Percentiles rank a stretch among this genome's conserved stretches.
phyloP scores from a whole-genome alignment of 2,888 invertebrate genomes.

The Aporophyla lueneburgensis region DNA sequence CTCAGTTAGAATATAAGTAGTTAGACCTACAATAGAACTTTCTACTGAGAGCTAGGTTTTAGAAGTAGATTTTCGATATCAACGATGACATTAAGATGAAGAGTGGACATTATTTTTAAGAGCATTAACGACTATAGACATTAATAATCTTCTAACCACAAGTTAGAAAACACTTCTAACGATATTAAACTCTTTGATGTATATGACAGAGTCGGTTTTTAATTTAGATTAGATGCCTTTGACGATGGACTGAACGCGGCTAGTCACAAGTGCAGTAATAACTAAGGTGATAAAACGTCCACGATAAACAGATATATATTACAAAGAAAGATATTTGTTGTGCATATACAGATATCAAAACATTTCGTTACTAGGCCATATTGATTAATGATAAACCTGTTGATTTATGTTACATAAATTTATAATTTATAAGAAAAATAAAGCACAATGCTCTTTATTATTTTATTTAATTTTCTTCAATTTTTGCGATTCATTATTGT shows the following conservation, averaged over 20 bases:
- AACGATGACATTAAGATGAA: conserved; percentile 31
- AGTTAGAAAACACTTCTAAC: conserved; percentile 5
- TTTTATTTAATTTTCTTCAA: no score
- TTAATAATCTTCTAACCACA: conserved; percentile 46
- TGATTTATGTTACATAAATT: conserved; percentile 22
- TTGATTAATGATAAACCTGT: conserved; percentile 48
- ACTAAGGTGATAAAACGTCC: conserved; percentile 45
- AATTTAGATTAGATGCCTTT: conserved; percentile 16
- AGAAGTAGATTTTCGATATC: conserved; percentile 26
- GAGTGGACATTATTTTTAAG: conserved; percentile 31
- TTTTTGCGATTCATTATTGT: no score
- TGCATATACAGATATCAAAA: conserved; percentile 26
- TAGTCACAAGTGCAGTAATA: conserved; percentile 50
- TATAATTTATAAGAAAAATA: conserved; percentile 3
- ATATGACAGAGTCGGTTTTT: conserved; percentile 44
- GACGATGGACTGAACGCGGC: conserved; percentile 38
- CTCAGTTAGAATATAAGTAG: conserved; percentile 13
- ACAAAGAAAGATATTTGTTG: conserved; percentile 15
- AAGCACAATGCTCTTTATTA: no score
- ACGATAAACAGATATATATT: conserved; percentile 26
- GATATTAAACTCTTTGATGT: conserved; percentile 33
- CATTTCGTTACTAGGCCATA: conserved; percentile 29
- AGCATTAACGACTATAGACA: conserved; percentile 43
- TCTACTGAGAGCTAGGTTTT: conserved; percentile 42
- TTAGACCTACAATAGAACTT: conserved; percentile 32